phyloP scores from a whole-genome alignment of 2,888 invertebrate species.

The Nomada hirtipes region DNA sequence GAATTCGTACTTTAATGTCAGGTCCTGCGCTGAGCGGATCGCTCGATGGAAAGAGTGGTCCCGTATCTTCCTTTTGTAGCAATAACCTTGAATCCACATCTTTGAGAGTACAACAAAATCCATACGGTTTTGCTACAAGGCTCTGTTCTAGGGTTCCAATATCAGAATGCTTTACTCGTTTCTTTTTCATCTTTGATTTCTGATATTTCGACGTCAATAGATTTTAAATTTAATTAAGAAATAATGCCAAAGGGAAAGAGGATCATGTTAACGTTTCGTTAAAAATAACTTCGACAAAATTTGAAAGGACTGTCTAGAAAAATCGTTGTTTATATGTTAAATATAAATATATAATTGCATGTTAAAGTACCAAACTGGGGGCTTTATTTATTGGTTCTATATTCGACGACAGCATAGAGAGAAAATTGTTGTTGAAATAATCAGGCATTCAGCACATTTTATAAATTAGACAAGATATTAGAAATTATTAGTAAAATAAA shows the following conservation, averaged over 20 bases:
- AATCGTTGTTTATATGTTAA: constrained; percentile 4
- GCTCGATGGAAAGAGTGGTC: constrained; percentile 55
- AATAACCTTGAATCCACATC: constrained; percentile 66
- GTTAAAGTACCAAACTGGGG: background rate
- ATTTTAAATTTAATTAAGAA: constrained; percentile 19
- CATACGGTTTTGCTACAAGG: constrained; percentile 72
- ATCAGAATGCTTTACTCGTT: background rate
- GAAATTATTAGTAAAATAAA: background rate
- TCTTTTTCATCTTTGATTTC: constrained; percentile 37
- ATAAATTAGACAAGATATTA: background rate
- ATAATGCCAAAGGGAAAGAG: background rate
- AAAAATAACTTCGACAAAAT: constrained; percentile 1
- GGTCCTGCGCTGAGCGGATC: constrained; percentile 70
- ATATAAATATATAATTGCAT: background rate
- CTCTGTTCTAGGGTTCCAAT: constrained; percentile 30
- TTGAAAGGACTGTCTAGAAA: constrained; percentile 25
- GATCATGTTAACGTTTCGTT: background rate
- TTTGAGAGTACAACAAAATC: constrained; percentile 76
- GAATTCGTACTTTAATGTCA: constrained; percentile 73
- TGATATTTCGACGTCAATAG: background rate
- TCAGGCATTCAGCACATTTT: background rate
- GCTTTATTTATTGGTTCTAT: background rate
- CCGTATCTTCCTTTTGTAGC: constrained; percentile 16
- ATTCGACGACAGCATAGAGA: background rate
- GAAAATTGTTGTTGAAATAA: background rate